Base-by-base conservation (phyloP, 2,888 invertebrate genomes). In the Nasonia oneida region DNA sequence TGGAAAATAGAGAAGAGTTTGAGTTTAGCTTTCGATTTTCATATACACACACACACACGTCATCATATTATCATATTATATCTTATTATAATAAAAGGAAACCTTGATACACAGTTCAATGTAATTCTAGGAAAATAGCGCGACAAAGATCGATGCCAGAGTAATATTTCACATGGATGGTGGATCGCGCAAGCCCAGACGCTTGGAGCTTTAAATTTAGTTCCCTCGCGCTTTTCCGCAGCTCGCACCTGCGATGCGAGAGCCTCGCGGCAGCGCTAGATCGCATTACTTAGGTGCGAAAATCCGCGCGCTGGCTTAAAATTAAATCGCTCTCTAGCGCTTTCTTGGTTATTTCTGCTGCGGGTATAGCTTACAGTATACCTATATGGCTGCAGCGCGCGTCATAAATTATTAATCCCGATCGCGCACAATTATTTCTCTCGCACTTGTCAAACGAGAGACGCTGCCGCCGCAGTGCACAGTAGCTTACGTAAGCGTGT, bases 1-100 rank as follows among this genome's bases (percentile, higher is more conserved):
- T 93, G 91, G 4, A 92, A 87, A 73, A 85, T 85, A 53, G 77
- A 86, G 71, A 81, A 73, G 29, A 29, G 53, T 2, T 37, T n/a
- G 29, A 10, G 50, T 39, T 18, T 39, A n/a, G 10, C 33, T 64
- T 23, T 64, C 29, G n/a, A 23, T 61, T 3, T 18, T 37, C 37
- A 8, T 12, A 12, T 2, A 1, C 23, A 23, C 23, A 23, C 23
- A 23, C 23, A 23, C 23, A 23, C 23, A 23, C 42, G 39, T 39
- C 5, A 6, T 6, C 8, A n/a, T n/a, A 23, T n/a, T 6, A 61
- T 61, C 2, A 37, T 37, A 37, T 37, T 3, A 57, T 57, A 57
- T 42, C 12, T 47, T 47, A 61, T 53, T 37, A 5, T 4, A 37
- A 6, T 61, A 18, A n/a, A 29, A 61, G 8, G 57, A 61, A 61